A percentile compares a stretch with the other conserved stretches of the same genome.
phyloP scores from a whole-genome alignment of 2,113 vertebrate species.

The Chloropsis cyanopogon region DNA sequence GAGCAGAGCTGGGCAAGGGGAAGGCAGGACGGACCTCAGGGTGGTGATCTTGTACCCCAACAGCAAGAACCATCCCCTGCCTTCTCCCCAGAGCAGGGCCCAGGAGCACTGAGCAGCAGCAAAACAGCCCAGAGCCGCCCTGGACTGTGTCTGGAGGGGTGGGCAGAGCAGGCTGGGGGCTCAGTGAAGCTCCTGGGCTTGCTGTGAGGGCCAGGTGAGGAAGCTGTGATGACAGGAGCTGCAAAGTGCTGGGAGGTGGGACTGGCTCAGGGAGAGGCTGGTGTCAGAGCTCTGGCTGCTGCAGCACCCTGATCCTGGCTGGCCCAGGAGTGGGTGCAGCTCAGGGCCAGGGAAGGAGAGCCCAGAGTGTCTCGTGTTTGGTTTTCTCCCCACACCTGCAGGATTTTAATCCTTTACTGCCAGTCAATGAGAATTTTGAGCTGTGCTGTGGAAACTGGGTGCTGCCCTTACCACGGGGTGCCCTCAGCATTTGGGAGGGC shows the following conservation, averaged over 20 bases:
- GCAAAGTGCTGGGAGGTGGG: background rate
- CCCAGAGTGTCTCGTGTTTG: rapidly evolving
- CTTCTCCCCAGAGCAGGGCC: background rate
- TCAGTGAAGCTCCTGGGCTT: background rate
- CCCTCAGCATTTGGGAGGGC: background rate
- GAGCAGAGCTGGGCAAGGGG: background rate
- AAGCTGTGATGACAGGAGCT: background rate
- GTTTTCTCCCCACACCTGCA: background rate
- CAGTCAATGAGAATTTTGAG: background rate
- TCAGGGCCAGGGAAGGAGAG: background rate
- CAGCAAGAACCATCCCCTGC: rapidly evolving
- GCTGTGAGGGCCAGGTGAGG: background rate
- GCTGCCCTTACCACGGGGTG: background rate
- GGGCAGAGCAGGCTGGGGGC: background rate
- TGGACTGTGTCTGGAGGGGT: too few relatives aligned
- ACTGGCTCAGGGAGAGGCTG: background rate
- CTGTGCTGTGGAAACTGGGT: background rate
- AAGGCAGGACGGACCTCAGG: background rate
- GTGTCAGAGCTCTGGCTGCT: background rate
- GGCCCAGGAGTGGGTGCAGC: background rate
- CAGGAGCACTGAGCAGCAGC: background rate
- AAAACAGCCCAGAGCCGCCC: background rate
- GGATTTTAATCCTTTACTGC: background rate
- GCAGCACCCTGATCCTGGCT: background rate
- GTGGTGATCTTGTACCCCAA: background rate